A percentile compares a stretch with the other conserved stretches of the same genome.
Conservation (phyloP, 2,888 invertebrate genomes). For the Microctonus brassicae region DNA sequence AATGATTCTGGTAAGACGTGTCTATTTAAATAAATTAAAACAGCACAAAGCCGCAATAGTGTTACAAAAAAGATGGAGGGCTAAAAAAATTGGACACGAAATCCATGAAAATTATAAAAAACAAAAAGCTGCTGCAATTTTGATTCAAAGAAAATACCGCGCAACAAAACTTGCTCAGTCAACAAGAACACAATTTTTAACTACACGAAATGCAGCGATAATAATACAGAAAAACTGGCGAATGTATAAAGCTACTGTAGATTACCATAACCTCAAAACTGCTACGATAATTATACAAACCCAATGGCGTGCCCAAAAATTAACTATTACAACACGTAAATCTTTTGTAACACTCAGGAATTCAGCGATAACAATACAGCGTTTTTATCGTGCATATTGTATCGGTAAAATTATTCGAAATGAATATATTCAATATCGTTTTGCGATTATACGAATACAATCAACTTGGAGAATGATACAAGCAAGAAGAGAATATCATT, state of each 20-base stretch:
- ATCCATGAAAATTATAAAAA: slow-evolving; percentile 27
- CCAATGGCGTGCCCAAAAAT: slow-evolving; percentile 43
- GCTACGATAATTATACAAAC: slow-evolving; percentile 50
- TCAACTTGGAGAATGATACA: slow-evolving; percentile 49
- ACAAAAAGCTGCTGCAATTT: slow-evolving; percentile 53
- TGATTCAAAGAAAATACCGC: slow-evolving; percentile 70
- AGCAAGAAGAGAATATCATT: slow-evolving; percentile 37
- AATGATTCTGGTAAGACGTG: slow-evolving; percentile 39
- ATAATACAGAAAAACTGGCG: slow-evolving; percentile 68
- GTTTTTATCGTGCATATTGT: slow-evolving; percentile 67
- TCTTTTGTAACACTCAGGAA: slow-evolving; percentile 52
- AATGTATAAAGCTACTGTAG: slow-evolving; percentile 34
- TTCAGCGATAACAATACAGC: slow-evolving; percentile 68
- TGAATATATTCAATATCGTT: slow-evolving; percentile 37
- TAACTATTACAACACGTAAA: slow-evolving; percentile 9
- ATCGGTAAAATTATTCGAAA: slow-evolving; percentile 49
- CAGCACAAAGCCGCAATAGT: slow-evolving; percentile 40
- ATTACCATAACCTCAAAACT: slow-evolving; percentile 39
- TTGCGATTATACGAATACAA: slow-evolving; percentile 57
- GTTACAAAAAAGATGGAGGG: slow-evolving; percentile 63
- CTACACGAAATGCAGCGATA: slow-evolving; percentile 56
- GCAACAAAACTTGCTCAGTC: slow-evolving; percentile 51
- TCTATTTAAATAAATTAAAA: slow-evolving; percentile 27
- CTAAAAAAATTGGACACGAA: slow-evolving; percentile 37
- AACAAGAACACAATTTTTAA: slow-evolving; percentile 35